phyloP scores from a whole-genome alignment of 2,113 vertebrate genomes.

The Ctenodactylus gundi region DNA sequence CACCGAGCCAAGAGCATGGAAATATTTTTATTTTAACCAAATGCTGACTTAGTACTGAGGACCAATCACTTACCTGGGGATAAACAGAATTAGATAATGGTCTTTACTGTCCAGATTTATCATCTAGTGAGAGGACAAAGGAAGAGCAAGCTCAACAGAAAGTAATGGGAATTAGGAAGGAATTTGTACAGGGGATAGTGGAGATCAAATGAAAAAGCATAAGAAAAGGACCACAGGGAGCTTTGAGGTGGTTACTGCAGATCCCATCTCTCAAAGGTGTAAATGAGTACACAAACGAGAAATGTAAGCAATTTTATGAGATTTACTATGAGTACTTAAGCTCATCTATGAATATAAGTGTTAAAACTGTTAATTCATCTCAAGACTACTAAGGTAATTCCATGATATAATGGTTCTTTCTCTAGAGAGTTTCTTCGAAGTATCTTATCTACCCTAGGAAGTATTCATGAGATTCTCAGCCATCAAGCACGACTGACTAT shows the following conservation, averaged over 20 bases:
- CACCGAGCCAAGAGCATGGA: not conserved
- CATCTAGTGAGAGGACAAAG: no score
- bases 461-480: not conserved
- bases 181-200: not conserved
- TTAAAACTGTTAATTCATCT: not conserved
- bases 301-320: not conserved
- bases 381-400: not conserved
- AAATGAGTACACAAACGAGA: not conserved
- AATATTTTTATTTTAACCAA: not conserved
- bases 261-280: no score
- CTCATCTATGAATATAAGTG: not conserved
- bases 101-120: not conserved
- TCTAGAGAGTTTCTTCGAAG: not conserved
- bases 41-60: not conserved
- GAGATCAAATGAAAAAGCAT: not conserved
- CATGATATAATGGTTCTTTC: no score
- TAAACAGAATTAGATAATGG: not conserved
- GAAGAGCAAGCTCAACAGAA: not conserved
- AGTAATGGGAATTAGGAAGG: not conserved
- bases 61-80: not conserved
- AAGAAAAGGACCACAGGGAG: not conserved
- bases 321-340: not conserved
- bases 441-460: not conserved
- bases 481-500: not conserved
- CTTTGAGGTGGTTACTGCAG: fast-evolving